Evolutionary conservation across 2,113 vertebrate genomes (phyloP), one percentile per base, ranked within the genome.

Genomic region (Chrysochloris asiatica): DNA sequence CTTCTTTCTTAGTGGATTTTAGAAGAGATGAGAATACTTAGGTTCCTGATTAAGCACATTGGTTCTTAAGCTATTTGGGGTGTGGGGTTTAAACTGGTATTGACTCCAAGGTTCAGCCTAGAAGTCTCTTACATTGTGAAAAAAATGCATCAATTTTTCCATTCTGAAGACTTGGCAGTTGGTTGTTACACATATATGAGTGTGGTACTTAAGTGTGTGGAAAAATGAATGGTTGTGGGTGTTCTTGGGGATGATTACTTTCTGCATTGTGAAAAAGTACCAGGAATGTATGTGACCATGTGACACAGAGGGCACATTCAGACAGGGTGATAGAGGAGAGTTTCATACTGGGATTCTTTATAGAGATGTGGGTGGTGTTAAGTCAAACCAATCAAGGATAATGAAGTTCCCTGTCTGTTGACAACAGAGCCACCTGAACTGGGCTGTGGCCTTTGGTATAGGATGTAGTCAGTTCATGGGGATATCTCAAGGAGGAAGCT

Each of bases 1-100:
- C 86, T 67, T 83, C 83, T 77, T 84, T n/a, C n/a, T n/a, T 48
- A 47, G 72, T 52, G 43, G 14, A 77, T 61, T 85, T 84, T 65
- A 89, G 63, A 87, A 48, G n/a, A 65, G 6, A 19, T 67, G 30
- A 86, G 38, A 79, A 80, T 50, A 43, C 50, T 65, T 19, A 88
- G 41, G 33, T 61, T 38, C 5, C 6, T 48, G 19, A 21, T 81
- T 61, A 89, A 92, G 28, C 45, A 19, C 30, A 48, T 30, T 75
- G 22, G 7, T 86, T 90, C 72, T 73, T 94, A 83, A 69, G 24
- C 61, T 69, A 56, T 83, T 88, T 72, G 22, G 45, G 41, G 11
- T 61, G 45, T 86, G 86, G 88, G 38, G 28, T 93, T 81, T 84
- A 90, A 94, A 50, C 33, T 73, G 89, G 72, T 33, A 6, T n/a